Evolutionary conservation across 2,888 invertebrate species (phyloP), one percentile per base, ranked within the genome.

Genomic region (Sphaeridia pumilis): DNA sequence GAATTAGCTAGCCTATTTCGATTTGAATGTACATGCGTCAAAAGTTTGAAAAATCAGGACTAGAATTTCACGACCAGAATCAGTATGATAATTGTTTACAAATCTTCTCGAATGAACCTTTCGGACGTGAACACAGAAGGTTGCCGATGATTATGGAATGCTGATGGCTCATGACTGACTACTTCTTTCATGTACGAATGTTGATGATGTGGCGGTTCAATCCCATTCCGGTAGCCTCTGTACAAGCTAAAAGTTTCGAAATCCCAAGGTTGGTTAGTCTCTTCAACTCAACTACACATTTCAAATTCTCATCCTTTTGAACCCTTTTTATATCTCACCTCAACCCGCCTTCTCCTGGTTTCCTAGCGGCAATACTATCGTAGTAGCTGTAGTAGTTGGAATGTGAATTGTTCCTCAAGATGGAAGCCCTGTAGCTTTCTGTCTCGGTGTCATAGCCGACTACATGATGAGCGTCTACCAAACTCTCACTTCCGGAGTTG

Each of bases 311-410:
- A n/a, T n/a, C n/a, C n/a, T n/a, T n/a, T n/a, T n/a, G n/a, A n/a
- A n/a, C n/a, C n/a, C n/a, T n/a, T n/a, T n/a, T n/a, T n/a, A n/a
- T n/a, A n/a, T n/a, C n/a, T n/a, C 45, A 50, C 35, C 44, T 43
- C 34, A 28, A 43, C 2, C 28, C 21, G 24, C 44, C 21, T 43
- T 50, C 50, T 10, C 43, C n/a, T 5, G 50, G 43, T n/a, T 44
- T 50, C 25, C 45, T 31, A n/a, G 44, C 14, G 5, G 34, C 44
- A n/a, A 50, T 44, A 7, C 44, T 14, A 35, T 50, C 50, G 36
- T 50, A 50, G 44, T 36, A 50, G 20, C 45, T 36, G 24, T 50
- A 44, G 31, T 50, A 50, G 26, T 50, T 44, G 17, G 43, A 25
- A 25, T 50, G 50, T 22, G 38, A 5, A 5, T 14, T 14, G 17